Evolutionary conservation across 2,113 vertebrate genomes (phyloP).

Genomic region (Illadopsis cleaveri): DNA sequence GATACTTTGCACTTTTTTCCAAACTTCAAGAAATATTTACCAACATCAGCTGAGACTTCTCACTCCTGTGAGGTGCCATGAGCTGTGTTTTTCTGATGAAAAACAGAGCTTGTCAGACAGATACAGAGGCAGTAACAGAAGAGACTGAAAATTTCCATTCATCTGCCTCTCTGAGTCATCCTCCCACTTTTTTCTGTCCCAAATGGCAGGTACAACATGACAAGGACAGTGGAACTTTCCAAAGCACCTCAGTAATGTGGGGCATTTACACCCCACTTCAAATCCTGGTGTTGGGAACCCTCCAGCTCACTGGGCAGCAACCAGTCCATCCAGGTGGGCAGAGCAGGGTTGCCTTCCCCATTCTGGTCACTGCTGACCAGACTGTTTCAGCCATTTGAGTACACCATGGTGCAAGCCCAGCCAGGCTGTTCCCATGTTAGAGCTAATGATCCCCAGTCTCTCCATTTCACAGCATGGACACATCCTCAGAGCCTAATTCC

Average conservation of each 20-base stretch:
- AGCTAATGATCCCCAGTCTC: neutral
- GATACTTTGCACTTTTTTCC: neutral
- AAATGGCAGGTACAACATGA: neutral
- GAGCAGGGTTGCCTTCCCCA: neutral
- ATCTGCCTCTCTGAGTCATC: neutral
- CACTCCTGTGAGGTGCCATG: neutral
- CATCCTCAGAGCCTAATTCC: neutral
- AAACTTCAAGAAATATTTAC: neutral
- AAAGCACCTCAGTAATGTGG: neutral
- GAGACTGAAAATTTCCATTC: neutral
- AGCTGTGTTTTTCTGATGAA: neutral
- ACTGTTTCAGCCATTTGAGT: neutral
- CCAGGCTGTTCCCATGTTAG: neutral
- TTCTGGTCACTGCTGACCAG: neutral
- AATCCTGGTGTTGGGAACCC: neutral
- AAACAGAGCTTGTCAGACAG: neutral
- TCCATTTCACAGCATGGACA: fast-evolving
- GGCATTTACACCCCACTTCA: neutral
- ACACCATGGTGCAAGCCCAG: neutral
- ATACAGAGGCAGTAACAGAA: neutral
- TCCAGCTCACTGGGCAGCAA: neutral
- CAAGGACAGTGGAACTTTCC: neutral
- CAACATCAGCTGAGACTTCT: neutral
- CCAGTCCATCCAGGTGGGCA: neutral
- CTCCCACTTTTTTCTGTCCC: neutral